These are phyloP conservation scores for Tillus elongatus DNA, from an alignment of 2,888 invertebrate species.

Conservation along the genomic window DNA sequence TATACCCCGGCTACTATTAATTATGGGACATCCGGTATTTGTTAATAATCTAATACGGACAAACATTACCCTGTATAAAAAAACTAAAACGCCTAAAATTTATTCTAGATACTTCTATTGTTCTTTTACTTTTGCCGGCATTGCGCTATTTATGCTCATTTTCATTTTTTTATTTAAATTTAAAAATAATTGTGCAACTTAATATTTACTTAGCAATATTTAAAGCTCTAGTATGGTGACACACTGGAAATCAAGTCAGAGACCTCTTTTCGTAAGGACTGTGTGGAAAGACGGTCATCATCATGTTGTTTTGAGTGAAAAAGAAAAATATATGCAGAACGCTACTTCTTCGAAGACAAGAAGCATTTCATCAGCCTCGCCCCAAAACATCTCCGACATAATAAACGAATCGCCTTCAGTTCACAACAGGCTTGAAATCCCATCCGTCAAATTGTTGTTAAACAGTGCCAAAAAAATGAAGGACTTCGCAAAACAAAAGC, in stretches of 20 bases:
- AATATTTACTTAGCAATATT: too few relatives aligned
- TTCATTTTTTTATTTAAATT: too few relatives aligned
- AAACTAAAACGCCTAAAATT: too few relatives aligned
- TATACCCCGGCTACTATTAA: too few relatives aligned
- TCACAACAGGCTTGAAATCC: conserved; percentile 23
- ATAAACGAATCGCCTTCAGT: conserved; percentile 17
- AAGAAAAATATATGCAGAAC: conserved; percentile 40
- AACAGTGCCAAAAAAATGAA: conserved; percentile 18
- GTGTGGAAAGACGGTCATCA: conserved; percentile 64
- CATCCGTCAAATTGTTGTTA: conserved; percentile 28
- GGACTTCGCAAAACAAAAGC: conserved; percentile 6
- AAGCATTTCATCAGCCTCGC: neutral
- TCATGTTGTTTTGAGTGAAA: conserved; percentile 56
- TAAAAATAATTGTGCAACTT: too few relatives aligned
- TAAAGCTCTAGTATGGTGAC: conserved; percentile 44
- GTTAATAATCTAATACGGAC: too few relatives aligned
- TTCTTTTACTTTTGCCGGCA: too few relatives aligned
- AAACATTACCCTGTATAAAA: too few relatives aligned
- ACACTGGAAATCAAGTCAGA: conserved; percentile 50
- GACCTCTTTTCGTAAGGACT: conserved; percentile 48
- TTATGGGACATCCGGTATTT: too few relatives aligned
- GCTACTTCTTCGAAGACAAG: conserved; percentile 5
- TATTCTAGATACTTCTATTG: too few relatives aligned
- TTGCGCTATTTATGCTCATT: too few relatives aligned
- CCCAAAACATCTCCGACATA: conserved; percentile 12